A percentile compares a stretch with the other conserved stretches of the same genome.
These are phyloP conservation scores for Dasysyrphus albostriatus DNA, from an alignment of 2,888 invertebrate genomes.

Conservation along the genomic window DNA sequence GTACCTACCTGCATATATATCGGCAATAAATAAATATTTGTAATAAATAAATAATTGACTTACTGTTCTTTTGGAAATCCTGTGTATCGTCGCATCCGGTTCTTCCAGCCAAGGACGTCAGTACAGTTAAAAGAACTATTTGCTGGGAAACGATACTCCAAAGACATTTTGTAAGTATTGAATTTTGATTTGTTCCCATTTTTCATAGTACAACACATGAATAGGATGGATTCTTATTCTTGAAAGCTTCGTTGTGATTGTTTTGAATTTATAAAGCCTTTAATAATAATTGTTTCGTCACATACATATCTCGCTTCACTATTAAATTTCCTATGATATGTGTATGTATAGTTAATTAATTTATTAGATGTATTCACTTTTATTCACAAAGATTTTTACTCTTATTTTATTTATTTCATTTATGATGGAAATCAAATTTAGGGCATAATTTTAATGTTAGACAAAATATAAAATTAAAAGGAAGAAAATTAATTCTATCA, in stretches of 20 bases:
- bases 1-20: no score
- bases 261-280: neutral
- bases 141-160: constrained; percentile 76
- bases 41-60: constrained; percentile 77
- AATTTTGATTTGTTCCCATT: constrained; percentile 77
- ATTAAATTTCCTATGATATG: constrained; percentile 42
- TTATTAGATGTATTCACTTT: neutral
- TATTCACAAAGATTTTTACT: neutral
- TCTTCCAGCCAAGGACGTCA: constrained; percentile 78
- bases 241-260: constrained; percentile 30
- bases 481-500: constrained; percentile 51
- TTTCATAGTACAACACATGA: constrained; percentile 76
- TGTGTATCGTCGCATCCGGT: constrained; percentile 83
- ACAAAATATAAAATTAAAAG: constrained; percentile 75
- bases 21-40: no score
- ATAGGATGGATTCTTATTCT: constrained; percentile 68
- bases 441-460: constrained; percentile 76
- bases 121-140: constrained; percentile 77
- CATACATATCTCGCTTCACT: neutral
- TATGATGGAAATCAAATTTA: constrained; percentile 41
- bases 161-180: constrained; percentile 76
- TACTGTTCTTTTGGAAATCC: constrained; percentile 84
- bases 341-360: constrained; percentile 26
- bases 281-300: neutral
- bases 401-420: constrained; percentile 13